Conservation (phyloP, 2,113 vertebrate genomes). For the Donacobius atricapilla region DNA sequence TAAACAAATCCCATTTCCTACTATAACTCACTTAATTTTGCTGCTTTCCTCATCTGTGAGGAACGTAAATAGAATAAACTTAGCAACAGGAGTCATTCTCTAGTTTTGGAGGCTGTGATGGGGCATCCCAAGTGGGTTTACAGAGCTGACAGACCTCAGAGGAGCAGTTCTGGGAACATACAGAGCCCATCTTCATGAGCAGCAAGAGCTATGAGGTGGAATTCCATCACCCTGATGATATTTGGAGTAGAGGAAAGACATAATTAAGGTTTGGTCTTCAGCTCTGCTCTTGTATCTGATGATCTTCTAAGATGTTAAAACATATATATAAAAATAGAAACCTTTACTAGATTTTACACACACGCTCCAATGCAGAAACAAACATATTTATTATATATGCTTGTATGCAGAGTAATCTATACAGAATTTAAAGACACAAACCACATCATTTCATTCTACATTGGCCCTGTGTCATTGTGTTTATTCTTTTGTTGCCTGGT, state of each 20-base stretch:
- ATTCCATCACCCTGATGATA: neutral
- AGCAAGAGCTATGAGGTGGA: neutral
- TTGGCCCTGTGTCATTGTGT: neutral
- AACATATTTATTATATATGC: neutral
- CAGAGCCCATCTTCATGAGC: neutral
- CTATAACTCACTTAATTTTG: neutral
- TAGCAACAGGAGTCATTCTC: neutral
- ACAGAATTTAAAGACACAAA: neutral
- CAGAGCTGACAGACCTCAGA: neutral
- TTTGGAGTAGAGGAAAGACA: neutral
- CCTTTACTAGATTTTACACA: neutral
- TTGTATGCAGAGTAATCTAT: neutral
- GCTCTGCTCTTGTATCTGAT: neutral
- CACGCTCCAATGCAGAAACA: neutral
- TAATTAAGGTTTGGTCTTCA: neutral
- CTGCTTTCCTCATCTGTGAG: neutral
- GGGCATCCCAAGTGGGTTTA: neutral
- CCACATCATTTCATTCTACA: neutral
- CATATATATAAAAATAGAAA: neutral
- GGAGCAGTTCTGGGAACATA: neutral
- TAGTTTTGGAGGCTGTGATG: neutral
- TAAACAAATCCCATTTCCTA: neutral
- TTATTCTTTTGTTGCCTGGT: neutral
- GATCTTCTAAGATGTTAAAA: neutral
- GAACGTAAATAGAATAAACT: neutral